These are phyloP conservation scores for Catostomus latipinnis DNA, from an alignment of 2,797 vertebrate species.

Conservation along the genomic window DNA sequence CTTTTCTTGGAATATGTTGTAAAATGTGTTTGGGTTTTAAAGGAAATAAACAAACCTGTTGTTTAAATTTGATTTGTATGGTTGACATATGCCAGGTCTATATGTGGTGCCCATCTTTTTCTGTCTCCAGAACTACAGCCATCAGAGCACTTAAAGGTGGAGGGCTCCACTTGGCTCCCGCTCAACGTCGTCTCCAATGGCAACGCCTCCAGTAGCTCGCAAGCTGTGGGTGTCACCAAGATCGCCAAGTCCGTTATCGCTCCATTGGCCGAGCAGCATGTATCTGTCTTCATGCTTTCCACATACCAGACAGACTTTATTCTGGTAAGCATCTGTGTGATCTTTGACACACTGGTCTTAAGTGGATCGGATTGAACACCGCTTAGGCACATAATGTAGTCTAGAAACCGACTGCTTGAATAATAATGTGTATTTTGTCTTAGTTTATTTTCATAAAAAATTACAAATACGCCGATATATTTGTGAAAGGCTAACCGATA, in stretches of 20 bases:
- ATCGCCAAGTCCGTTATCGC: conserved; percentile 94
- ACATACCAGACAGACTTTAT: conserved; percentile 98
- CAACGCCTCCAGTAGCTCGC: conserved; percentile 81
- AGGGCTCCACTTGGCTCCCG: conserved; percentile 90
- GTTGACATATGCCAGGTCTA: background rate
- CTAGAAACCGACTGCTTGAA: too few relatives aligned
- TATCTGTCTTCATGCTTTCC: conserved; percentile 97
- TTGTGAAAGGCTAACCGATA: too few relatives aligned
- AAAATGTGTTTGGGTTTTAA: background rate
- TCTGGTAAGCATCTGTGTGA: conserved; percentile 80
- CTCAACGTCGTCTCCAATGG: conserved; percentile 92
- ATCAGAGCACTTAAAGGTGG: conserved; percentile 91
- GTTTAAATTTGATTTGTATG: background rate
- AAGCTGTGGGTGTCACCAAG: conserved; percentile 94
- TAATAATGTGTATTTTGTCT: too few relatives aligned
- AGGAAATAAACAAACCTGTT: background rate
- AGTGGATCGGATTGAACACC: background rate
- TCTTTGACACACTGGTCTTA: too few relatives aligned
- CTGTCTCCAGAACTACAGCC: conserved; percentile 84
- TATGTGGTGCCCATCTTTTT: background rate
- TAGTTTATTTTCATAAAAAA: too few relatives aligned
- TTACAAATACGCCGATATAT: too few relatives aligned
- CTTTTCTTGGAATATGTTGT: background rate
- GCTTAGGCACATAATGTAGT: too few relatives aligned
- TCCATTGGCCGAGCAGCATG: conserved; percentile 92